These are phyloP conservation scores for Notocelia uddmanniana DNA, from an alignment of 2,888 invertebrate species.

Conservation along the genomic window DNA sequence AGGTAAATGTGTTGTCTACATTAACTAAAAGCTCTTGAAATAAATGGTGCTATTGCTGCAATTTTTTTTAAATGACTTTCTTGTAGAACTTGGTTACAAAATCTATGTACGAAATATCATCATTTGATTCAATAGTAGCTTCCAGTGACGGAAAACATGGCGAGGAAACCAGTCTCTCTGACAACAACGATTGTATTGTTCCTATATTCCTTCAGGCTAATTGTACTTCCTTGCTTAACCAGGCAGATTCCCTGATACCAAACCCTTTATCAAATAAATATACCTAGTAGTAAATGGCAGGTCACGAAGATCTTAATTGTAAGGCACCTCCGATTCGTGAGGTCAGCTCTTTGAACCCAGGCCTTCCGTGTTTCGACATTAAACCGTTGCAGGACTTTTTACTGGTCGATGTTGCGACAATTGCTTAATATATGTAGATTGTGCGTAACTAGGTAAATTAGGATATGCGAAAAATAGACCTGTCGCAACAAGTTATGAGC, in stretches of 20 bases:
- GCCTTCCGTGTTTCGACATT: constrained; percentile 57
- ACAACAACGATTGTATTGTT: neutral
- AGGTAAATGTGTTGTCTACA: neutral
- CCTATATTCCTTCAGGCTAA: neutral
- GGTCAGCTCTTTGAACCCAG: constrained; percentile 65
- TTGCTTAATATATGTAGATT: neutral
- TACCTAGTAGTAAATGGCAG: constrained; percentile 59
- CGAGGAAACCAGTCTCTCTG: too few relatives aligned
- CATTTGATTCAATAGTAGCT: too few relatives aligned
- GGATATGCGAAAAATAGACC: too few relatives aligned
- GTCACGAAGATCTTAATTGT: constrained; percentile 70
- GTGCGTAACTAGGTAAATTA: too few relatives aligned
- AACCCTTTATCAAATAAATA: constrained; percentile 9
- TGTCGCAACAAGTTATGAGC: too few relatives aligned
- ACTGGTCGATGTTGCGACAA: neutral
- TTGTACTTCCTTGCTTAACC: neutral
- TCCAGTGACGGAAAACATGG: too few relatives aligned
- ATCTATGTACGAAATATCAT: too few relatives aligned
- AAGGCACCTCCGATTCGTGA: constrained; percentile 64
- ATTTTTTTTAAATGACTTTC: too few relatives aligned
- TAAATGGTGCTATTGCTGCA: too few relatives aligned
- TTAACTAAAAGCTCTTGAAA: too few relatives aligned
- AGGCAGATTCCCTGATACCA: neutral
- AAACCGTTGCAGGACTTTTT: constrained; percentile 21
- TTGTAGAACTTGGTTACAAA: too few relatives aligned